Evolutionary conservation across 2,888 invertebrate species (phyloP).

Genomic region (Cartodere bifasciata): DNA sequence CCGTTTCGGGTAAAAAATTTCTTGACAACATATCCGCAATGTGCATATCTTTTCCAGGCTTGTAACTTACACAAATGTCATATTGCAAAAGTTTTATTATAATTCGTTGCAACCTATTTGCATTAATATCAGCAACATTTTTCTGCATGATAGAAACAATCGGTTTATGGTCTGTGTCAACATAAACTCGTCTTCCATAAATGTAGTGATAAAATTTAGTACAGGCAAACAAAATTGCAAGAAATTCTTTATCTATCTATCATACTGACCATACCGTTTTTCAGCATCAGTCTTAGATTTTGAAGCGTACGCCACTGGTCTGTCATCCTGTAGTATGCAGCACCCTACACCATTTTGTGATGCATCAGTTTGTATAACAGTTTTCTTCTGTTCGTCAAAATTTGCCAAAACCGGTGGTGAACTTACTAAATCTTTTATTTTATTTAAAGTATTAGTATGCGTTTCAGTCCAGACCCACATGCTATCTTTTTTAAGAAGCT

Average conservation of each 20-base stretch:
- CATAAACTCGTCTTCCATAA: background rate
- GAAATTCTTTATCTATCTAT: background rate
- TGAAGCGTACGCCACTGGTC: constrained; percentile 1
- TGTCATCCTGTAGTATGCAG: constrained; percentile 1
- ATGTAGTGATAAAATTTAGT: background rate
- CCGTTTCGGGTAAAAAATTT: background rate
- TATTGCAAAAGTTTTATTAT: constrained; percentile 4
- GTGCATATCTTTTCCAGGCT: constrained; percentile 8
- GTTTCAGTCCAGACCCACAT: background rate
- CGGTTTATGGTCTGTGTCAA: constrained; percentile 1
- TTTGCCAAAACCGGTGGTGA: background rate
- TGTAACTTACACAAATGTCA: constrained; percentile 4
- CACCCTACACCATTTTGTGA: background rate
- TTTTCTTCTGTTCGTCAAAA: constrained; percentile 1
- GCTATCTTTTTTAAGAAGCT: constrained; percentile 1
- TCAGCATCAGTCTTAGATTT: background rate
- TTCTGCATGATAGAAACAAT: background rate
- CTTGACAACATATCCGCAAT: constrained; percentile 5
- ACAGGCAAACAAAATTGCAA: background rate
- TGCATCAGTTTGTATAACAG: background rate
- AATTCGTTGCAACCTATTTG: constrained; percentile 3
- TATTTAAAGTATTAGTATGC: too few species aligned
- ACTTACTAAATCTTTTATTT: background rate
- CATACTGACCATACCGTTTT: background rate
- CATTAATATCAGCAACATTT: background rate